Conservation (phyloP, 2,113 vertebrate genomes). For the Gila orcuttii region DNA sequence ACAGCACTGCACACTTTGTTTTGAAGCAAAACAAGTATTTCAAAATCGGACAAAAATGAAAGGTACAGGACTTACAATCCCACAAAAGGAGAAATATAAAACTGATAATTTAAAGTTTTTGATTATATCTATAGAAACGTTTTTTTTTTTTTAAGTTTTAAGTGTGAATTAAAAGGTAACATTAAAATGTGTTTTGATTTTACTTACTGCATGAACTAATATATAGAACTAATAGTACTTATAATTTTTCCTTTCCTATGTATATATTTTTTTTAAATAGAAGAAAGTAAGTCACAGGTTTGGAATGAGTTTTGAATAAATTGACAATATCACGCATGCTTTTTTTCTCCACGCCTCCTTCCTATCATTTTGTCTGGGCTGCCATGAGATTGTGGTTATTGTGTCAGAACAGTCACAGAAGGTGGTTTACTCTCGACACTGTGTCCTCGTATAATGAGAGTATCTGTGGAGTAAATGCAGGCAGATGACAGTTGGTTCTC, state of each 20-base stretch:
- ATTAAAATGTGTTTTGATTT: not conserved
- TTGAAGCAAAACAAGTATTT: too few relatives aligned
- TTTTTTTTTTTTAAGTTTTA: too few relatives aligned
- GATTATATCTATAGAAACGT: too few relatives aligned
- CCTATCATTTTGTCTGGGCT: not conserved
- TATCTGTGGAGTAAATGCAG: slow-evolving; percentile 14
- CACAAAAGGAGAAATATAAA: too few relatives aligned
- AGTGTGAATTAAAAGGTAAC: too few relatives aligned
- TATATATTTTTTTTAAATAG: not conserved
- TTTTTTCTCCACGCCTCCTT: not conserved
- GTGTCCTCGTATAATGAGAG: not conserved
- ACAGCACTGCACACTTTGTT: too few relatives aligned
- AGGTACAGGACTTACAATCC: too few relatives aligned
- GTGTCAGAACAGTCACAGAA: slow-evolving; percentile 9
- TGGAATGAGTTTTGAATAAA: not conserved
- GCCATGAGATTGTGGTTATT: not conserved
- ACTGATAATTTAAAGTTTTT: too few relatives aligned
- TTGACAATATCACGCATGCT: not conserved
- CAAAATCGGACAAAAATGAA: too few relatives aligned
- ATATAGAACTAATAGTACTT: not conserved
- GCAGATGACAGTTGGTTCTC: slow-evolving; percentile 28
- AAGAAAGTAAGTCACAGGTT: not conserved
- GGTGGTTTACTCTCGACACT: not conserved
- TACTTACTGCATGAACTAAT: not conserved
- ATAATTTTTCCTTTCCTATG: not conserved